These are phyloP conservation scores for Sphinx pinastri DNA, from an alignment of 2,888 invertebrate genomes.

Conservation along the genomic window DNA sequence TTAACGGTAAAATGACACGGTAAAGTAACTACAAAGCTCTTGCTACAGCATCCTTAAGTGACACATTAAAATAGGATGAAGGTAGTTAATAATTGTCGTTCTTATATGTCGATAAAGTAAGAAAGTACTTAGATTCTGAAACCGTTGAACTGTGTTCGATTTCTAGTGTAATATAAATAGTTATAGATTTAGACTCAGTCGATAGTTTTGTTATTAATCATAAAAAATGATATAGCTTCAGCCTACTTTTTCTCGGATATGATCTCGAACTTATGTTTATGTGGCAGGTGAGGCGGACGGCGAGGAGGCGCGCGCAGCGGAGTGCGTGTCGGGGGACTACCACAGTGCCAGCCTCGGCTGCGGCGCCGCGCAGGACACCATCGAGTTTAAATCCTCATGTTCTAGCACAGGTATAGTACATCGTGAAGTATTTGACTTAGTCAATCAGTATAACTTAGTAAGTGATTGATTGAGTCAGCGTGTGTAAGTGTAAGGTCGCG, in stretches of 20 bases:
- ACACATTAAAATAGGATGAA: no score
- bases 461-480: background rate
- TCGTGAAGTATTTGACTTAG: background rate
- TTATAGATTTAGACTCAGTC: no score
- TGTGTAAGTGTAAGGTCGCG: background rate
- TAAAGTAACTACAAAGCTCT: no score
- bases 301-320: conserved; percentile 52
- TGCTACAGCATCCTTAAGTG: no score
- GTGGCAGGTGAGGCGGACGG: conserved; percentile 49
- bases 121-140: no score
- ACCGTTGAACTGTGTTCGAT: no score
- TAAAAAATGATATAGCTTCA: background rate
- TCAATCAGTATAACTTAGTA: background rate
- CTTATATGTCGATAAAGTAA: no score
- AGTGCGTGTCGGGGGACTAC: conserved; percentile 80
- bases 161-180: background rate
- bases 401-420: conserved; percentile 74
- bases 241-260: no score
- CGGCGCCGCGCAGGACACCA: conserved; percentile 82
- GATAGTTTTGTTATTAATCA: background rate
- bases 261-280: background rate
- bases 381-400: conserved; percentile 85
- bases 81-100: no score
- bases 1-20: no score
- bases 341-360: conserved; percentile 86